Evolutionary conservation across 1,140 invertebrate species (phyloP).

Genomic region (Bradysia coprophila): DNA sequence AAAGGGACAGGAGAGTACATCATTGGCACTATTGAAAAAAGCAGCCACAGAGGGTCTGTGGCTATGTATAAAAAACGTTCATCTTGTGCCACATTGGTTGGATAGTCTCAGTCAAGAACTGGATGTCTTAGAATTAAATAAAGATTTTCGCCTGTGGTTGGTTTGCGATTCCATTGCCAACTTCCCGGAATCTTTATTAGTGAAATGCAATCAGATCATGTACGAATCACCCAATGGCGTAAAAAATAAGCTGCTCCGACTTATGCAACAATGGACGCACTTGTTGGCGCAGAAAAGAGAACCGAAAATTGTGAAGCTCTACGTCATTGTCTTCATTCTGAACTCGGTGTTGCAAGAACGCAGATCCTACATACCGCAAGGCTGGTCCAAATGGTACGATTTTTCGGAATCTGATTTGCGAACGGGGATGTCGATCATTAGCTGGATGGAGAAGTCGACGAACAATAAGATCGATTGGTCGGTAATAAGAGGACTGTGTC

Average conservation of each 20-base stretch:
- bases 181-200: constrained; percentile 14
- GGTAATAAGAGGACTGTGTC: constrained; percentile 59
- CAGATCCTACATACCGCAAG: constrained; percentile 60
- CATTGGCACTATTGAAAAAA: constrained; percentile 9
- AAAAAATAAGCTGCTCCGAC: constrained; percentile 35
- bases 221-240: constrained; percentile 60
- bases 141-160: constrained; percentile 55
- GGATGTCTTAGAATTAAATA: constrained; percentile 32
- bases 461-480: constrained; percentile 42
- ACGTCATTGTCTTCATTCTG: constrained; percentile 19
- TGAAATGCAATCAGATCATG: constrained; percentile 48
- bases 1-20: constrained; percentile 12
- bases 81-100: constrained; percentile 65
- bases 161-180: constrained; percentile 30
- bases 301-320: constrained; percentile 18
- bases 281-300: constrained; percentile 8
- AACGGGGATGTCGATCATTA: constrained; percentile 53
- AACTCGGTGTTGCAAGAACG: constrained; percentile 80
- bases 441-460: constrained; percentile 31
- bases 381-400: constrained; percentile 80
- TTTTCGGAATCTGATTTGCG: constrained; percentile 71
- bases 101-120: constrained; percentile 53
- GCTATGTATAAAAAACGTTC: constrained; percentile 62
- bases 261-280: constrained; percentile 20
- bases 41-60: constrained; percentile 16